phyloP scores from a whole-genome alignment of 2,888 invertebrate genomes.

The Eristalis arbustorum region DNA sequence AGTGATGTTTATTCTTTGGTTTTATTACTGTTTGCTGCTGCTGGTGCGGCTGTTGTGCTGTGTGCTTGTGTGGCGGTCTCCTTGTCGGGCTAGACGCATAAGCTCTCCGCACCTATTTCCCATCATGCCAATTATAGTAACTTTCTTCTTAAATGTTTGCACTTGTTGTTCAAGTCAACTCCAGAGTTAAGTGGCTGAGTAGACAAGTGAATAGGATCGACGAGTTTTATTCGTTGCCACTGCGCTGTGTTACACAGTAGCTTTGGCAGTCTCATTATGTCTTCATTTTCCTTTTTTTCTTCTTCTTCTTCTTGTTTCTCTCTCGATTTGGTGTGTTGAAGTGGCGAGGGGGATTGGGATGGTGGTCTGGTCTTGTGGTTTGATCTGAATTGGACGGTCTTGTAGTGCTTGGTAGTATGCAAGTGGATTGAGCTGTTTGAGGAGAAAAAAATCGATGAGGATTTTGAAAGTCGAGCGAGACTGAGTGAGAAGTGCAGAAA shows the following conservation, averaged over 20 bases:
- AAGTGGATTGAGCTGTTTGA: background rate
- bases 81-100: conserved; percentile 9
- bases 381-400: background rate
- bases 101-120: conserved; percentile 14
- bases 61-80: background rate
- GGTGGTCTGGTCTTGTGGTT: background rate
- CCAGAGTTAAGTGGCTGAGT: background rate
- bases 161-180: conserved; percentile 32
- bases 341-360: background rate
- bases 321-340: conserved; percentile 12
- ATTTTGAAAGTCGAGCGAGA: background rate
- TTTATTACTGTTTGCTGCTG: conserved; percentile 7
- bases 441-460: background rate
- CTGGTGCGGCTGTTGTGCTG: background rate
- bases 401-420: background rate
- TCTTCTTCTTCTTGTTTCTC: conserved; percentile 10
- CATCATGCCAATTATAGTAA: conserved; percentile 46
- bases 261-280: conserved; percentile 5
- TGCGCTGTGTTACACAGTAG: conserved; percentile 1
- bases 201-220: background rate
- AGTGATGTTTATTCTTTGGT: conserved; percentile 22
- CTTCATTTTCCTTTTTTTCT: conserved; percentile 27
- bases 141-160: conserved; percentile 50
- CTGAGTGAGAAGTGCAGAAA: background rate
- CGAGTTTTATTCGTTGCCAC: conserved; percentile 25